Percentiles rank a stretch among this genome's conserved stretches.
Conservation (phyloP, 2,797 vertebrate species). For the Catamblyrhynchus diadema region DNA sequence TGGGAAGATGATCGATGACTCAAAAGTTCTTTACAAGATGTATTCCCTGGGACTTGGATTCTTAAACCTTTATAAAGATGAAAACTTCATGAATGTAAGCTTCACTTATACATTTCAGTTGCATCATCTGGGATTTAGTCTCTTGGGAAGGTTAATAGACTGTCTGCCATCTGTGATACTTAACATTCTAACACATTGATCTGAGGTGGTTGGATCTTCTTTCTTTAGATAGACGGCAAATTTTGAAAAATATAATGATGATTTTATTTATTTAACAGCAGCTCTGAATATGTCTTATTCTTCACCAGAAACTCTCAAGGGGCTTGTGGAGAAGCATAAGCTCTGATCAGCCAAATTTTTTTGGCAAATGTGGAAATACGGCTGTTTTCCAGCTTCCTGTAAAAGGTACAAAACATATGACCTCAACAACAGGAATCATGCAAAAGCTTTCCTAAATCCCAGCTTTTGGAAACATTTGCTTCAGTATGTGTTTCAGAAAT, state of each 20-base stretch:
- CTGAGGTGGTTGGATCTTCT: not conserved
- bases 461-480: not conserved
- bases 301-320: not conserved
- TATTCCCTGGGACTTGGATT: constrained; percentile 23
- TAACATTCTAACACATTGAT: constrained; percentile 4
- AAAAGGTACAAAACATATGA: not conserved
- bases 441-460: not conserved
- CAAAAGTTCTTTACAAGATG: constrained; percentile 48
- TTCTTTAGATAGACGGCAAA: not conserved
- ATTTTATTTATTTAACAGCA: not conserved
- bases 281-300: not conserved
- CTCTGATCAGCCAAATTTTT: not conserved
- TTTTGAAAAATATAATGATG: not conserved
- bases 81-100: not conserved
- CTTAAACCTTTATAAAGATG: not conserved
- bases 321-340: not conserved
- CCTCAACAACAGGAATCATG: not conserved
- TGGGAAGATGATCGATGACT: constrained; percentile 65
- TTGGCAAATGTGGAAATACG: not conserved
- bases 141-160: constrained; percentile 34
- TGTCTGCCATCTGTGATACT: constrained; percentile 40
- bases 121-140: constrained; percentile 36
- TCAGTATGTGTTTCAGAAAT: not conserved
- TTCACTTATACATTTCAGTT: not conserved
- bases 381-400: not conserved